phyloP scores from a whole-genome alignment of 2,797 vertebrate genomes.

The Phoebastria nigripes region DNA sequence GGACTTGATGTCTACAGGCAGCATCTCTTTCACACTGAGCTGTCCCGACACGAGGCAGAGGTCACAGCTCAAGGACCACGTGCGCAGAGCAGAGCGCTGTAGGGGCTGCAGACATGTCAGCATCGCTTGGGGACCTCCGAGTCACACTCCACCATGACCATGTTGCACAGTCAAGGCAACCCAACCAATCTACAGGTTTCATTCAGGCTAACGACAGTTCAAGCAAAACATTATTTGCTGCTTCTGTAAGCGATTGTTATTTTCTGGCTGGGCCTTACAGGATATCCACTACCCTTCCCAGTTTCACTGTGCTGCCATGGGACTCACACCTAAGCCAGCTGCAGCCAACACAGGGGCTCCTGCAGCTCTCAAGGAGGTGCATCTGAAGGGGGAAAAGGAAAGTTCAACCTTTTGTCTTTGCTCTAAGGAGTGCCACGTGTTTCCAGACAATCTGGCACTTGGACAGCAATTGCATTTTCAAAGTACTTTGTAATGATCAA shows the following conservation, averaged over 20 bases:
- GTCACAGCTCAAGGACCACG: not conserved
- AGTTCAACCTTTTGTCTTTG: not conserved
- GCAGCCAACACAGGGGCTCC: not conserved
- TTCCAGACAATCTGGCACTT: not conserved
- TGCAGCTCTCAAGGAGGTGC: not conserved
- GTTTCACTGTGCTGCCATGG: rapidly evolving
- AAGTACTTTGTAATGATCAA: constrained; percentile 7
- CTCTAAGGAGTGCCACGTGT: not conserved
- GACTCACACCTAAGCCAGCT: not conserved
- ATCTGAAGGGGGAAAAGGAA: not conserved
- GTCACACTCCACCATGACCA: rapidly evolving
- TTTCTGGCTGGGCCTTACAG: not conserved
- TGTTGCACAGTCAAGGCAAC: rapidly evolving
- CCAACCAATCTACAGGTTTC: not conserved
- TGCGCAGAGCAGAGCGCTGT: rapidly evolving
- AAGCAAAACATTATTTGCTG: not conserved
- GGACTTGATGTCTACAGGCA: not conserved
- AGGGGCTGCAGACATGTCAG: rapidly evolving
- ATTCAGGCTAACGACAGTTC: too few relatives aligned
- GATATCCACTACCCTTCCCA: not conserved
- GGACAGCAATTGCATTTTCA: not conserved
- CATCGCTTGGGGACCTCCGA: not conserved
- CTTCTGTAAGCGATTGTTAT: rapidly evolving
- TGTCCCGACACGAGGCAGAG: not conserved
- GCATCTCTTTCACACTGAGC: not conserved